Conservation (phyloP, 2,888 invertebrate genomes). For the Hedya salicella region DNA sequence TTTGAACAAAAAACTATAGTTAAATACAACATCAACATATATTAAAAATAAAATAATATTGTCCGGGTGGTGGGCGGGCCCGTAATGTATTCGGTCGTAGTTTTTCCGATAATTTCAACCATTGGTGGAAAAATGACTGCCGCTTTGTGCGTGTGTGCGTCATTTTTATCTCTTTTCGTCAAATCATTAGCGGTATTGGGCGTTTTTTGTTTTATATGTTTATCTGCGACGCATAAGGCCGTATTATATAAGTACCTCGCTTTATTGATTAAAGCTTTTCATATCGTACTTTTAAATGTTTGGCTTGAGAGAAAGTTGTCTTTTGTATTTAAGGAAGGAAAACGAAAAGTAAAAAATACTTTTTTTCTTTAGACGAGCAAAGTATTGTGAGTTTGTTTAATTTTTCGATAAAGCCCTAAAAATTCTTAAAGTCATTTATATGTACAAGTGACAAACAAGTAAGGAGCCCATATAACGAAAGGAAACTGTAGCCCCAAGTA, state of each 20-base stretch:
- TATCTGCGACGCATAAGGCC: slow-evolving; percentile 7
- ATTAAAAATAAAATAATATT: slow-evolving; percentile 75
- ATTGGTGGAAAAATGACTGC: slow-evolving; percentile 83
- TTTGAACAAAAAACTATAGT: slow-evolving; percentile 40
- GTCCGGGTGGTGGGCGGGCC: slow-evolving; percentile 55
- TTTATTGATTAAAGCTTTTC: neutral
- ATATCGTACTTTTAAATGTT: no score
- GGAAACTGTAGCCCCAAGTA: no score
- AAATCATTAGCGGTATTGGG: slow-evolving; percentile 44
- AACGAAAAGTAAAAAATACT: no score
- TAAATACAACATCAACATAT: slow-evolving; percentile 48
- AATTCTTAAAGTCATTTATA: no score
- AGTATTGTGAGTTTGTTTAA: no score
- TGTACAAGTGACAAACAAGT: no score
- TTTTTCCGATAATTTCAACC: slow-evolving; percentile 82
- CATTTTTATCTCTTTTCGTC: slow-evolving; percentile 71
- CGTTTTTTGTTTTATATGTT: slow-evolving; percentile 6
- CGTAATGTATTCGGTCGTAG: slow-evolving; percentile 83
- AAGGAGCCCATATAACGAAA: no score
- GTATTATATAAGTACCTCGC: slow-evolving; percentile 1
- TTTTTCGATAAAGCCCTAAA: no score
- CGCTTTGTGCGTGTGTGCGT: slow-evolving; percentile 66
- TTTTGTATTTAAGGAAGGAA: no score
- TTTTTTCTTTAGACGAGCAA: no score
- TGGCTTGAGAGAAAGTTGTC: no score